Conservation (phyloP, 2,113 vertebrate species). For the Edolisoma coerulescens region DNA sequence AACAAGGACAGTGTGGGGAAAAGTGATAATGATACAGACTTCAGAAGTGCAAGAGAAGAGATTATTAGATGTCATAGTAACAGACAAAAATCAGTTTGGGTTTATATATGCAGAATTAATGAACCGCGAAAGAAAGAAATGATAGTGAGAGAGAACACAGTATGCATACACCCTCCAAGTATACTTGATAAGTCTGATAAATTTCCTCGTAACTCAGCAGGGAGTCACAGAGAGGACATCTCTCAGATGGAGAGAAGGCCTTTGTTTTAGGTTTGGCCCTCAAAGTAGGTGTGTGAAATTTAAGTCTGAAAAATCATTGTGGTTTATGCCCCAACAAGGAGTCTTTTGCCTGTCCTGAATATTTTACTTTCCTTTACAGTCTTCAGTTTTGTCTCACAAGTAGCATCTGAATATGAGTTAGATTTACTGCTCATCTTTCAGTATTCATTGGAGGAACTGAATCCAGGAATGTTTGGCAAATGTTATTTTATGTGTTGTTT, state of each 20-base stretch:
- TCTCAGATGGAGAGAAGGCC: not conserved
- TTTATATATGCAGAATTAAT: constrained; percentile 4
- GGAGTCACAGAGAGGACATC: not conserved
- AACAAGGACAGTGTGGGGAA: not conserved
- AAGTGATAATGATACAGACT: not conserved
- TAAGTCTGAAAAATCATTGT: not conserved
- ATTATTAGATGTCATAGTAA: not conserved
- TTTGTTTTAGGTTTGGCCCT: not conserved
- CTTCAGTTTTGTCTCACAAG: not conserved
- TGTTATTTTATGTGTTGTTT: not conserved
- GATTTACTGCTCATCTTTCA: not conserved
- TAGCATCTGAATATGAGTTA: not conserved
- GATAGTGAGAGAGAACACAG: not conserved
- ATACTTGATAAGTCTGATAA: not conserved
- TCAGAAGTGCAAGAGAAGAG: not conserved
- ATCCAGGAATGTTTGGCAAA: not conserved
- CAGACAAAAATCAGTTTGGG: not conserved
- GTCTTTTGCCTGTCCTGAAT: not conserved
- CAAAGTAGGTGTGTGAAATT: not conserved
- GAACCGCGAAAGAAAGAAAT: not conserved
- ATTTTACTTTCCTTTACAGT: not conserved
- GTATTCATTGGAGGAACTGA: not conserved
- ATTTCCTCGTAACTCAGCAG: not conserved
- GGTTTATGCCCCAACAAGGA: not conserved
- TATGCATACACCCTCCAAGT: not conserved